phyloP scores from a whole-genome alignment of 2,797 vertebrate genomes.

The Gila robusta region DNA sequence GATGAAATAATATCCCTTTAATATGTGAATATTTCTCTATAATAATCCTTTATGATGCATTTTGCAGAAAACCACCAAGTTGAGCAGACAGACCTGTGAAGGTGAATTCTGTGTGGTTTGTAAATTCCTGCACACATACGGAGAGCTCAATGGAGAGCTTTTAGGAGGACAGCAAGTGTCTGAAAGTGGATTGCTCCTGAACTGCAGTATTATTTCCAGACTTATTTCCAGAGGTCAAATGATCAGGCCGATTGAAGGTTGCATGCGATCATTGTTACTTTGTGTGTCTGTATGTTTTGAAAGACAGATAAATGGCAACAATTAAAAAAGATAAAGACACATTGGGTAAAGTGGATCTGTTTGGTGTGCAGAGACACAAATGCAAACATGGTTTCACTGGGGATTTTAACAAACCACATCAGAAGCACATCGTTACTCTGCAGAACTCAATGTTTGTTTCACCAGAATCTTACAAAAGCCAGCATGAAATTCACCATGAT shows the following conservation, averaged over 20 bases:
- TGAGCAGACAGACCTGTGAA: background rate
- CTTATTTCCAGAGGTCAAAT: slow-evolving; percentile 19
- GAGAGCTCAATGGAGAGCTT: background rate
- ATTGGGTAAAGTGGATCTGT: slow-evolving; percentile 28
- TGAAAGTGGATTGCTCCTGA: slow-evolving; percentile 2
- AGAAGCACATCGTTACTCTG: slow-evolving; percentile 28
- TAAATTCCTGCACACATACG: background rate
- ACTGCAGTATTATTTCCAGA: slow-evolving; percentile 31
- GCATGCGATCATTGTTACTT: background rate
- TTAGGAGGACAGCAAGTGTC: background rate
- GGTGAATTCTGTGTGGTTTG: background rate
- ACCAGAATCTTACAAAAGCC: slow-evolving; percentile 28
- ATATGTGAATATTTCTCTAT: background rate
- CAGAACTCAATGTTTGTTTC: background rate
- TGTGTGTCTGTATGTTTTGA: slow-evolving; percentile 9
- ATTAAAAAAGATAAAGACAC: slow-evolving; percentile 28
- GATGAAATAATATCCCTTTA: background rate
- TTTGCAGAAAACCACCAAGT: background rate
- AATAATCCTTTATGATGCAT: background rate
- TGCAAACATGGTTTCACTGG: slow-evolving; percentile 16
- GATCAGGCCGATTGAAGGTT: background rate
- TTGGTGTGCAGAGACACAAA: slow-evolving; percentile 15
- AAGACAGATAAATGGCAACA: slow-evolving; percentile 21
- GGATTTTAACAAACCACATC: slow-evolving; percentile 42
- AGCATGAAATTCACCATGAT: slow-evolving; percentile 23